Conservation (phyloP, 2,888 invertebrate genomes). For the Hipparchia sbordonii region DNA sequence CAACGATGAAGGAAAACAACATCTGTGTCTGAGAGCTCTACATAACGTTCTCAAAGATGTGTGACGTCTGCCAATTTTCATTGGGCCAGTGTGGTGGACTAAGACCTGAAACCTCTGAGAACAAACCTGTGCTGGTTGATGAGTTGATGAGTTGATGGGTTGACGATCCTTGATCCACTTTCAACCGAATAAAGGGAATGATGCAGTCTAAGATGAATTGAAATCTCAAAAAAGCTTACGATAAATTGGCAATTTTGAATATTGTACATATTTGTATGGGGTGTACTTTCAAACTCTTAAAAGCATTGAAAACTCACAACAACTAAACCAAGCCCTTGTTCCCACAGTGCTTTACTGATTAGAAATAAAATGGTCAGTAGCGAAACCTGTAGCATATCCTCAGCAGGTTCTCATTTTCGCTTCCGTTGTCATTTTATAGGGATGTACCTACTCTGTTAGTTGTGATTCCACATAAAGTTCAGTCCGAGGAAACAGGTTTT, state of each 20-base stretch:
- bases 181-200: neutral
- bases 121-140: too few relatives aligned
- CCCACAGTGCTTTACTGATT: neutral
- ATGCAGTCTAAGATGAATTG: neutral
- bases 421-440: constrained; percentile 34
- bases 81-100: too few relatives aligned
- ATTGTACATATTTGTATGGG: too few relatives aligned
- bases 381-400: constrained; percentile 24
- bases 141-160: too few relatives aligned
- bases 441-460: constrained; percentile 22
- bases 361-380: neutral
- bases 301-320: neutral
- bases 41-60: too few relatives aligned
- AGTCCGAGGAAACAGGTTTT: constrained; percentile 36
- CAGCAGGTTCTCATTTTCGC: constrained; percentile 25
- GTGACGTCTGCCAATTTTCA: too few relatives aligned
- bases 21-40: too few relatives aligned
- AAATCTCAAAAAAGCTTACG: neutral
- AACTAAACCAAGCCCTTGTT: neutral
- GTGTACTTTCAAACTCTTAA: neutral
- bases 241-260: too few relatives aligned
- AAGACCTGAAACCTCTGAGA: too few relatives aligned
- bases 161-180: neutral
- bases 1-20: too few relatives aligned
- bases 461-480: constrained; percentile 33